phyloP scores from a whole-genome alignment of 2,888 invertebrate genomes.

The Rhogogaster chlorosoma region DNA sequence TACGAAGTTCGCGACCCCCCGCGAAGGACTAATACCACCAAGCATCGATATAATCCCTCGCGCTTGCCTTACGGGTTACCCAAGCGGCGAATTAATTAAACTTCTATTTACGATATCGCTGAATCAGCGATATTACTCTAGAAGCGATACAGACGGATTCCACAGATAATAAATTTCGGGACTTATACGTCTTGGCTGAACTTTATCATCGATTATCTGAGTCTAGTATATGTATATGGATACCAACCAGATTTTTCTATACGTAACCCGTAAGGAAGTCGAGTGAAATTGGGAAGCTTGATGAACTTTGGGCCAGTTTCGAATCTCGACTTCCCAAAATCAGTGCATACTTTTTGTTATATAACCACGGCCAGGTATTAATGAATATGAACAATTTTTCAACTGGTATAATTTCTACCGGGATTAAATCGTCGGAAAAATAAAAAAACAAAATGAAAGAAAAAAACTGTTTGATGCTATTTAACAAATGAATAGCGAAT shows the following conservation, averaged over 20 bases:
- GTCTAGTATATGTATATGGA: neutral
- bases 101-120: slow-evolving; percentile 77
- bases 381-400: neutral
- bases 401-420: neutral
- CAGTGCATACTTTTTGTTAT: no score
- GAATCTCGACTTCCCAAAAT: neutral
- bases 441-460: neutral
- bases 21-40: slow-evolving; percentile 54
- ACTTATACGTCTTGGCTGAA: slow-evolving; percentile 33
- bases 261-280: neutral
- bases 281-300: neutral
- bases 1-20: slow-evolving; percentile 55
- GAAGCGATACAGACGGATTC: slow-evolving; percentile 51
- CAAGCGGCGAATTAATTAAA: slow-evolving; percentile 77
- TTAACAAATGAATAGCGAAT: slow-evolving; percentile 26
- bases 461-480: neutral
- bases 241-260: neutral
- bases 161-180: slow-evolving; percentile 44
- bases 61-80: slow-evolving; percentile 66
- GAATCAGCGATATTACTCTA: slow-evolving; percentile 73
- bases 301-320: neutral
- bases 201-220: slow-evolving; percentile 4
- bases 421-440: neutral
- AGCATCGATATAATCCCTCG: slow-evolving; percentile 63
- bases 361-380: neutral